Evolutionary conservation across 2,888 invertebrate genomes (phyloP), one percentile per base, ranked within the genome.

Genomic region (Griposia aprilina): DNA sequence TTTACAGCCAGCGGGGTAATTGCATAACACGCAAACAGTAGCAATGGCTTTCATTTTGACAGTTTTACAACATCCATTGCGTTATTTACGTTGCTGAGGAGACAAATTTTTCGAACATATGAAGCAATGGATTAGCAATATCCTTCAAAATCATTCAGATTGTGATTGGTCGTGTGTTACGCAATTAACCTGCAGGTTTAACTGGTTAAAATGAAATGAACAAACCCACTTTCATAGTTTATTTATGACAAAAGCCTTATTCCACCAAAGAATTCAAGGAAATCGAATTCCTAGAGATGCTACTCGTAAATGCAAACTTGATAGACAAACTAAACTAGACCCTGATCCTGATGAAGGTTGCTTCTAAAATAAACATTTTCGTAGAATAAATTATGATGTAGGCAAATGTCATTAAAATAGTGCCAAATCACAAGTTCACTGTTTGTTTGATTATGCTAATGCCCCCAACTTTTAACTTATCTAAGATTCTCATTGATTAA

Each of bases 371-470:
- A 69, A 73, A 84, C 59, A 75, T 76, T 75, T 65, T 50, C 30
- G 30, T 65, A 13, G 52, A 48, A 80, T 62, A 74, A 60, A 70
- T 66, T 83, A 57, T 70, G 13, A 78, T 36, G 60, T 70, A 1
- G 1, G 23, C n/a, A 66, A 72, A 71, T 76, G 26, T 48, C 69
- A 70, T 62, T 45, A 48, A 74, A 76, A 45, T 57, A 17, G 36
- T 66, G 62, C 26, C n/a, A 62, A 80, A 70, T 76, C 69, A 11
- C 80, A 66, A 72, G 76, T 84, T 80, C 57, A 48, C n/a, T 60
- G 20, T 66, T 76, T 76, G 65, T 84, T 83, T 76, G 76, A 41
- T 8, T 76, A 83, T 76, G 81, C 17, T 63, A 84, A 83, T 84
- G 23, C 13, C 55, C 11, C 45, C 17, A 45, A 55, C n/a, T 74